Base-by-base conservation (phyloP, 2,797 vertebrate species). In the Takifugu rubripes region DNA sequence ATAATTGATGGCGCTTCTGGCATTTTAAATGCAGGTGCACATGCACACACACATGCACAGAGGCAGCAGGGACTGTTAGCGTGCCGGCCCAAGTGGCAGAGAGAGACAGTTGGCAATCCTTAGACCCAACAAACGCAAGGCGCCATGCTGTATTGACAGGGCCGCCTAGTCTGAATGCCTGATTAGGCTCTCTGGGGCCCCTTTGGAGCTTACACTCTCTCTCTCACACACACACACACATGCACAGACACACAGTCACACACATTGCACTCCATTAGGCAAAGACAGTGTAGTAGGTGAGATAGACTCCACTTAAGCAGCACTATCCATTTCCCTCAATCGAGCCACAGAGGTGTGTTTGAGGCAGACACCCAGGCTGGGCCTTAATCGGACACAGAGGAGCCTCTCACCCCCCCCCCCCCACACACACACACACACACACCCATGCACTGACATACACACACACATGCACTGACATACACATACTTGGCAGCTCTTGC, bases 131-230 rank as follows among this genome's bases (percentile, higher is more conserved):
- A 94, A 92, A 93, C 86, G 82, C 49, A 61, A 94, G 96, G 95
- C 94, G 94, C 95, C 96, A 97, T 78, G 66, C 83, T 68, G 88
- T 95, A 97, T 96, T 90, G 95, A 97, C 89, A 92, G 91, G 89
- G 89, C 91, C 61, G 90, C 91, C 89, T 76, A 79, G 92, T 92
- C 94, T 95, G 95, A 95, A 96, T 97, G 94, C 92, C 89, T 91
- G 92, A 95, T 95, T 94, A 96, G 93, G 92, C 94, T 96, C 93
- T 94, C 92, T 87, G 86, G 92, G 92, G 93, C 91, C 93, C 92
- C 85, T 86, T 88, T 90, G 83, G 85, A 43, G 70, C 83, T 81
- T 73, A 82, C 83, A 78, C 83, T 75, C 79, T 80, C 78, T 77
- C 51, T 82, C 46, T 25, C 46, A 25, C 46, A 24, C 46, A 48